A percentile compares a stretch with the other conserved stretches of the same genome.
These are phyloP conservation scores for Columba guinea DNA, from an alignment of 2,797 vertebrate species.

Conservation along the genomic window DNA sequence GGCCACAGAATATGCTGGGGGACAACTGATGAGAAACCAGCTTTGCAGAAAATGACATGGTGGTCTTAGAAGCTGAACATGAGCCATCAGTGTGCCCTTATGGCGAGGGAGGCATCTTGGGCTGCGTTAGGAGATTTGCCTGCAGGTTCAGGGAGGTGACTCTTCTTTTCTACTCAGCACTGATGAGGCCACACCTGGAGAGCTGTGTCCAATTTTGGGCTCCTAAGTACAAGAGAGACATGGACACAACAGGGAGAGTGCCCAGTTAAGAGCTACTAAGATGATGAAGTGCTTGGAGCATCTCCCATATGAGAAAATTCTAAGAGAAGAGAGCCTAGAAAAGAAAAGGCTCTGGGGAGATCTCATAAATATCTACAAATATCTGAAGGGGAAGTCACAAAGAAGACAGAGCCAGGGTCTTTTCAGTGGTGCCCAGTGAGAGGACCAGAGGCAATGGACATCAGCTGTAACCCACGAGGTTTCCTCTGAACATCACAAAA, in stretches of 20 bases:
- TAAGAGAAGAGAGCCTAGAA: neutral
- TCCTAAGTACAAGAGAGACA: neutral
- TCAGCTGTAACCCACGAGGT: neutral
- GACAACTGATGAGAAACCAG: neutral
- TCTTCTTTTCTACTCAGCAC: neutral
- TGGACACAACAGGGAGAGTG: neutral
- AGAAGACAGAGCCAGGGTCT: neutral
- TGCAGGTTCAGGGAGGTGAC: neutral
- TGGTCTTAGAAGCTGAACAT: neutral
- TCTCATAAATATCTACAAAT: neutral
- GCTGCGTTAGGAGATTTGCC: neutral
- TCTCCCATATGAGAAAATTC: neutral
- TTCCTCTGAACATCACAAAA: neutral
- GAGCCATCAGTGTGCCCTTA: neutral
- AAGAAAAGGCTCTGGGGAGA: neutral
- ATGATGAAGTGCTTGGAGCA: neutral
- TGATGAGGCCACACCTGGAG: neutral
- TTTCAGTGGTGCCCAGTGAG: neutral
- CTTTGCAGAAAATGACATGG: neutral
- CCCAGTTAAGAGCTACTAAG: neutral
- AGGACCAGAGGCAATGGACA: neutral
- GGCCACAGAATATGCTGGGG: neutral
- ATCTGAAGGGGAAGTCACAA: neutral
- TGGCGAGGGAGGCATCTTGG: neutral
- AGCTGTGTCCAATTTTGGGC: neutral